These are phyloP conservation scores for Rhynchotus rufescens DNA, from an alignment of 2,797 vertebrate genomes.

Conservation along the genomic window DNA sequence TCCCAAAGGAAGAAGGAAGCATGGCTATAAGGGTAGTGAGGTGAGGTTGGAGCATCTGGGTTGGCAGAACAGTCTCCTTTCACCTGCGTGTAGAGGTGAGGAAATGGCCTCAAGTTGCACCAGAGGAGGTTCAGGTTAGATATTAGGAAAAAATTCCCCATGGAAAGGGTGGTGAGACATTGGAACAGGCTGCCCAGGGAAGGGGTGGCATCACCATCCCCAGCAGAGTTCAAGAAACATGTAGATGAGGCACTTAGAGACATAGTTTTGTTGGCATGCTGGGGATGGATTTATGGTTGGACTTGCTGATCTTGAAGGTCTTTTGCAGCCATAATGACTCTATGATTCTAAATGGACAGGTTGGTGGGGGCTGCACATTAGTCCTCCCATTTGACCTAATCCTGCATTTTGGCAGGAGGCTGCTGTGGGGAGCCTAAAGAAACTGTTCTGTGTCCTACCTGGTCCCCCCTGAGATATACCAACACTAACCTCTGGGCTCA, in stretches of 20 bases:
- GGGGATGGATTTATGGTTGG: no score
- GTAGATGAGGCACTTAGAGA: no score
- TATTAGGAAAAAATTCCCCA: no score
- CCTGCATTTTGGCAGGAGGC: rapidly evolving
- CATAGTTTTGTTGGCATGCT: no score
- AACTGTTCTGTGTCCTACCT: neutral
- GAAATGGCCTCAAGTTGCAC: no score
- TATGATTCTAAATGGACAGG: neutral
- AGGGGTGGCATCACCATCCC: no score
- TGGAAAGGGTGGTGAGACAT: no score
- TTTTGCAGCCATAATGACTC: no score
- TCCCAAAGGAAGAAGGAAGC: neutral
- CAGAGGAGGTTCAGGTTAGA: no score
- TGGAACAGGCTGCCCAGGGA: no score
- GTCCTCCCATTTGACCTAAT: neutral
- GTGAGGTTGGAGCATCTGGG: neutral
- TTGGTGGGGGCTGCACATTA: neutral
- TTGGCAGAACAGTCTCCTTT: neutral
- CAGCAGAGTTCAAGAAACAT: no score
- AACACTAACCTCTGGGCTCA: neutral
- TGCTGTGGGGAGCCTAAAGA: neutral
- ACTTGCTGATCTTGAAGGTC: no score
- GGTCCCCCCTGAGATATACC: neutral
- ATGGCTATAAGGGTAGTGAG: neutral
- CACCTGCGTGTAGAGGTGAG: rapidly evolving